A percentile compares a stretch with the other conserved stretches of the same genome.
Conservation (phyloP, 2,888 invertebrate species). For the Parochlus steinenii region DNA sequence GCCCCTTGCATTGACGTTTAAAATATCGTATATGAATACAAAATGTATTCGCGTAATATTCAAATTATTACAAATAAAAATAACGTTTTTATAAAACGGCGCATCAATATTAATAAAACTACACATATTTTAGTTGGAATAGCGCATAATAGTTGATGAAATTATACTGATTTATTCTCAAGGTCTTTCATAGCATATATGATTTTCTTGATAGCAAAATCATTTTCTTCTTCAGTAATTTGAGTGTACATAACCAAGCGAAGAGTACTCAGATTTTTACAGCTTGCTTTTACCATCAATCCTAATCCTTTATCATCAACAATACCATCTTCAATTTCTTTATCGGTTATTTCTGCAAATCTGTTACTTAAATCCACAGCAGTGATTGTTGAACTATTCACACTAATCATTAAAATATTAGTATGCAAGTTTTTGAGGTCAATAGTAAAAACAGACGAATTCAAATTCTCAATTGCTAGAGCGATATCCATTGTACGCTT, state of each 20-base stretch:
- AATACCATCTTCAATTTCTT: conserved; percentile 34
- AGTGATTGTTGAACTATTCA: conserved; percentile 34
- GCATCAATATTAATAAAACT: no score
- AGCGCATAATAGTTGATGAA: no score
- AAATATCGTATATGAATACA: no score
- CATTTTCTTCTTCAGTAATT: conserved; percentile 46
- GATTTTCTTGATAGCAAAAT: conserved; percentile 53
- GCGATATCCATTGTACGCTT: conserved; percentile 47
- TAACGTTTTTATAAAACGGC: no score
- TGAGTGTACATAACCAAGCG: conserved; percentile 57
- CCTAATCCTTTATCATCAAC: conserved; percentile 27
- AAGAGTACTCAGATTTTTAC: conserved; percentile 39
- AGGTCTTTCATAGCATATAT: conserved; percentile 47
- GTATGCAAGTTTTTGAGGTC: conserved; percentile 46
- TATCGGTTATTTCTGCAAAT: conserved; percentile 30
- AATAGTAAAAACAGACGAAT: conserved; percentile 42
- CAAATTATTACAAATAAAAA: no score
- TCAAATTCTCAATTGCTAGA: conserved; percentile 40
- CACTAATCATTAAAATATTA: conserved; percentile 56
- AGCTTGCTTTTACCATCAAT: conserved; percentile 41
- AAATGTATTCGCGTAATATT: no score
- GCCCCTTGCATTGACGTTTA: no score
- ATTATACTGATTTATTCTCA: no score
- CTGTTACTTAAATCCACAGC: conserved; percentile 38
- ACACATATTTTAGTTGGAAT: no score